Evolutionary conservation across 2,888 invertebrate genomes (phyloP).

Genomic region (Tachina fera): DNA sequence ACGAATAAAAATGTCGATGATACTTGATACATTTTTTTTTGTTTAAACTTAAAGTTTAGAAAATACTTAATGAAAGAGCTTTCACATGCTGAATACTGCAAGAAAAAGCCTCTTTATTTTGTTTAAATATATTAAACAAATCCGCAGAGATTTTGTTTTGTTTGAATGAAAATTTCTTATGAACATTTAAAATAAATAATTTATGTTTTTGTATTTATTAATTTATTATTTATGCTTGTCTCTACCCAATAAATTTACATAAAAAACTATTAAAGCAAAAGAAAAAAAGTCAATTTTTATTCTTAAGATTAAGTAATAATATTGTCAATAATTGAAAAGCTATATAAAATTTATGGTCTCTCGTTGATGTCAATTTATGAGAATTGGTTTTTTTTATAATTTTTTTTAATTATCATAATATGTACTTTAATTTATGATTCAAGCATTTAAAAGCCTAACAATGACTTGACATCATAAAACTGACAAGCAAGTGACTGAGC

Average conservation of each 20-base stretch:
- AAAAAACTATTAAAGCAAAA: neutral
- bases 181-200: neutral
- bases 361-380: conserved; percentile 43
- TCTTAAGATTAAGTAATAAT: conserved; percentile 18
- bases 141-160: no score
- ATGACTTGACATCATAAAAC: conserved; percentile 55
- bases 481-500: conserved; percentile 2
- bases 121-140: no score
- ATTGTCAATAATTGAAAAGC: conserved; percentile 16
- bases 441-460: conserved; percentile 48
- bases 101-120: no score
- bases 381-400: neutral
- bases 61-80: no score
- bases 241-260: neutral
- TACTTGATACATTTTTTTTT: no score
- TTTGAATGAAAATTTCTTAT: neutral
- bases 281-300: neutral
- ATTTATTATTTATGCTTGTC: conserved; percentile 23
- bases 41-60: no score
- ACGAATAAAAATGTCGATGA: no score
- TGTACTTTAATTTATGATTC: conserved; percentile 48
- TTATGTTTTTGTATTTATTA: conserved; percentile 17
- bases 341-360: conserved; percentile 27
- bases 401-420: conserved; percentile 18
- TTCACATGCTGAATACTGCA: no score